Conservation (phyloP, 2,113 vertebrate genomes). For the Hepsetus odoe region DNA sequence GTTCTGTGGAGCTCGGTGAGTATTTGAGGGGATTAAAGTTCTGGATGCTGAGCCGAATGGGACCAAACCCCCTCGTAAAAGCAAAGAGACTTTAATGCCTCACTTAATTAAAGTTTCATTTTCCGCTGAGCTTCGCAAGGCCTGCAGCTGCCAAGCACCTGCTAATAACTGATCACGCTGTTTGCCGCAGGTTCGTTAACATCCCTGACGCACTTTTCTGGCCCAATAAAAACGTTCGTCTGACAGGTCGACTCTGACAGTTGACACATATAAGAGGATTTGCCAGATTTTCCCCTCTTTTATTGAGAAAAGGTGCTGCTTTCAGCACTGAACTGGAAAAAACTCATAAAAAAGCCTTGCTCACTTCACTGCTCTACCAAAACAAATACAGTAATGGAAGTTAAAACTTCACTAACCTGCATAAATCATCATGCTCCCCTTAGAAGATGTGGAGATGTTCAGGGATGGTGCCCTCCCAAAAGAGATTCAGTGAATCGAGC, state of each 20-base stretch:
- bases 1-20: too few relatives aligned
- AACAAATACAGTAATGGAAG: too few relatives aligned
- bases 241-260: neutral
- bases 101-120: neutral
- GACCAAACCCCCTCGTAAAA: neutral
- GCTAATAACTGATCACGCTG: slow-evolving; percentile 9
- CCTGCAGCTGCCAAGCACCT: slow-evolving; percentile 26
- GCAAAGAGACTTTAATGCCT: neutral
- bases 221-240: neutral
- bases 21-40: neutral
- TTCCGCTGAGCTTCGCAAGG: neutral
- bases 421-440: too few relatives aligned
- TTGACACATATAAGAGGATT: too few relatives aligned
- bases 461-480: too few relatives aligned
- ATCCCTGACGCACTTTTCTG: neutral
- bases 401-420: too few relatives aligned
- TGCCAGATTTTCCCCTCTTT: neutral
- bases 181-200: neutral
- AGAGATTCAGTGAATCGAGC: too few relatives aligned
- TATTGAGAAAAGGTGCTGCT: too few relatives aligned
- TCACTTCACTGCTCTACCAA: too few relatives aligned
- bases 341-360: too few relatives aligned
- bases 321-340: too few relatives aligned
- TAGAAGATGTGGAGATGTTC: too few relatives aligned
- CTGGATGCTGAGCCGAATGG: neutral